phyloP scores from a whole-genome alignment of 2,797 vertebrate species.

The Melanotaenia maccullochi region DNA sequence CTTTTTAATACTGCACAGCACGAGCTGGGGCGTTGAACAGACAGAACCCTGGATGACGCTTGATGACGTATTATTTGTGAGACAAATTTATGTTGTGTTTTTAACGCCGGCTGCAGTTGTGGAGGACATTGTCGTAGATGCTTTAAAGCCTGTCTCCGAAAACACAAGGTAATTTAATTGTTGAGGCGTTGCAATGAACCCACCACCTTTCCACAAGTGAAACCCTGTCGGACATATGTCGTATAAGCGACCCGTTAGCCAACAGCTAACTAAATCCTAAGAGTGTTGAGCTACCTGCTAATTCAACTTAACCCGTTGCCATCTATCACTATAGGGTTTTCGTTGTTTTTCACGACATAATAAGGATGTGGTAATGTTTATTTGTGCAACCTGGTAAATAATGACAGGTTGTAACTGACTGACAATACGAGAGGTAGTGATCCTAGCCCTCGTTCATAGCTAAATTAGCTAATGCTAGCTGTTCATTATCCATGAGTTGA shows the following conservation, averaged over 20 bases:
- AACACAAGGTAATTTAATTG: constrained; percentile 45
- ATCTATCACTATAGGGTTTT: not conserved
- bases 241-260: constrained; percentile 10
- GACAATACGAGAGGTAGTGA: not conserved
- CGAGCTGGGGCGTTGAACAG: not conserved
- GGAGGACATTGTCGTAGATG: constrained; percentile 1
- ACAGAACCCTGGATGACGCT: not conserved
- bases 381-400: not conserved
- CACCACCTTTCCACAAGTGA: not conserved
- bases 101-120: constrained; percentile 13
- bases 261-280: constrained; percentile 12
- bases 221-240: not conserved
- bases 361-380: not conserved
- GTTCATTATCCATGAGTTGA: not conserved
- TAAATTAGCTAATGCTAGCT: constrained; percentile 5
- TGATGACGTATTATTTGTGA: constrained; percentile 69
- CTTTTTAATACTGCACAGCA: not conserved
- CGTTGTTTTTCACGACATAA: not conserved
- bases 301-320: not conserved
- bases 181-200: not conserved
- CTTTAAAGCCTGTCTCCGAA: not conserved
- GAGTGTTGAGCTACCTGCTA: constrained; percentile 6
- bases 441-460: not conserved
- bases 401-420: not conserved
- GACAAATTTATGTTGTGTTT: constrained; percentile 48